Base-by-base conservation (phyloP, 2,888 invertebrate species). In the Caenorhabditis macrosperma region DNA sequence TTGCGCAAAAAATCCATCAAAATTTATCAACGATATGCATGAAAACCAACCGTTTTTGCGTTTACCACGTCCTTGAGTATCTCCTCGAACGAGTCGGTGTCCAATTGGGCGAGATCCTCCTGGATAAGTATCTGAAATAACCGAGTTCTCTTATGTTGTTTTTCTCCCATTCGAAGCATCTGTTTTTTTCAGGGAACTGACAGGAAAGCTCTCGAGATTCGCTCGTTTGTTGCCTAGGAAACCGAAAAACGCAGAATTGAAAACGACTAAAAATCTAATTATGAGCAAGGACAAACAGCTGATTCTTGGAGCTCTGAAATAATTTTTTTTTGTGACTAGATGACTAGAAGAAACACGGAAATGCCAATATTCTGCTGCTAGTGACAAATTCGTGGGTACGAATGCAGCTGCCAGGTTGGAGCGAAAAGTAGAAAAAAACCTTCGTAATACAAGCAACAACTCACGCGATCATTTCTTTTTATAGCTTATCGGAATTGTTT, bases 31-130 rank as follows among this genome's bases (percentile, higher is more conserved):
- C n/a, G n/a, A n/a, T n/a, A n/a, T 33, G 33, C 5, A 33, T 33
- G 33, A 33, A 30, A 20, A 72, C 72, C 48, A 20, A 72, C 64
- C 17, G 24, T 35, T 28, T 46, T 63, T 0, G 46, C 30, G 1
- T 52, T 4, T 1, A 35, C 35, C 15, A 28, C 50, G 46, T 55
- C 24, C 33, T 38, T 33, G 9, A 72, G 57, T 15, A 72, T 17
- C 15, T 15, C 17, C 12, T 72, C 72, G 46, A 64, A 72, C 10
- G 44, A 35, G 1, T 35, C 72, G 28, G n/a, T 17, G 57, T 72
- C 72, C 38, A 64, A 46, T 33, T 64, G 48, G 1, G n/a, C 28
- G 26, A 72, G 28, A 26, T 64, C 63, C 12, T 72, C 64, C 24
- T 35, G 46, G 46, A 72, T 46, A 3, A 24, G 22, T 5, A 17